Base-by-base conservation (phyloP, 2,888 invertebrate species). In the Clostera curtula region DNA sequence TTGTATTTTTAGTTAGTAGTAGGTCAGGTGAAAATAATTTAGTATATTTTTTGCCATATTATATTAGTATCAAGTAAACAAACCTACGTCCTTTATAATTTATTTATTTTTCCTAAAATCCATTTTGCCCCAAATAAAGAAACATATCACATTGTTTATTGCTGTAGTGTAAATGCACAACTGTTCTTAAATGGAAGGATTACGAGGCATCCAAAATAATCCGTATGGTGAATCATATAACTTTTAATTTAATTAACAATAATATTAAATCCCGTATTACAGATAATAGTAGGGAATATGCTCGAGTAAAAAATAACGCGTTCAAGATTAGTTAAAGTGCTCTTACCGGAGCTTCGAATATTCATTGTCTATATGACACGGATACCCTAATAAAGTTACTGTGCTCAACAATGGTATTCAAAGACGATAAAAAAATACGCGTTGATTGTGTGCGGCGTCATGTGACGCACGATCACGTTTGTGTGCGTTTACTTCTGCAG, bases 341-440 rank as follows among this genome's bases (percentile, higher is more conserved):
- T 60, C 56, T 60, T 45, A 47, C 32, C 49, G 46, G 39, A 40
- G 40, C 43, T 49, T 44, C 10, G 34, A 25, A 40, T 44, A 40
- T 50, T 49, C 56, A 58, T 64, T 60, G 63, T 56, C 38, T 51
- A 41, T 53, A 56, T 62, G 69, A 69, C 72, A 71, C 63, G 45
- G 51, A 72, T 70, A 70, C 66, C 67, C 59, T 62, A 65, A 75
- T 70, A 72, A 71, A 68, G 57, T 64, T 52, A 65, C 51, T 55
- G 40, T 38, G 48, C 42, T 42, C 58, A 59, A 68, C 66, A 70
- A 68, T 65, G 70, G 65, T 61, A 66, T 68, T 60, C 64, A 55
- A 55, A 58, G 53, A 56, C 59, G 52, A 58, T 53, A 68, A 72
- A 70, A 72, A 74, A 70, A 72, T 66, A 68, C 61, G 64, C 67